A percentile compares a stretch with the other conserved stretches of the same genome.
Evolutionary conservation across 2,113 vertebrate genomes (phyloP).

Genomic region (Bucco capensis): DNA sequence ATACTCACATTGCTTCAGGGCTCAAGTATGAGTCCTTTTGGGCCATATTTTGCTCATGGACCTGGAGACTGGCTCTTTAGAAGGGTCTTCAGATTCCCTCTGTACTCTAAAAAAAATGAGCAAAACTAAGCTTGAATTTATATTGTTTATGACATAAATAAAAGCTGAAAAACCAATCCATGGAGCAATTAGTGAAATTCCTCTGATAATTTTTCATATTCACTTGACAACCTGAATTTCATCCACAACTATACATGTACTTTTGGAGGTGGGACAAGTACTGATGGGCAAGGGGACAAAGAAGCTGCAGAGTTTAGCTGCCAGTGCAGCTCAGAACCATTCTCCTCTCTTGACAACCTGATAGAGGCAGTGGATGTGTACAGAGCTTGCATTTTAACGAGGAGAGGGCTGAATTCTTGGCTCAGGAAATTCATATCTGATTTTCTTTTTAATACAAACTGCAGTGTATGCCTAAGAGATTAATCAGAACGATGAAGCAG

Average conservation of each 20-base stretch:
- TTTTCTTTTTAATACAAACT: background rate
- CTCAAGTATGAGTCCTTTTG: background rate
- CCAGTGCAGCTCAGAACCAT: background rate
- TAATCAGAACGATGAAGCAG: constrained; percentile 10
- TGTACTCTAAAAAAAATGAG: background rate
- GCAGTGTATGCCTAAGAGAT: background rate
- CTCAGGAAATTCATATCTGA: background rate
- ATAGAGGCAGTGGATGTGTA: background rate
- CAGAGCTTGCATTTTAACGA: background rate
- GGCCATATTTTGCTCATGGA: background rate
- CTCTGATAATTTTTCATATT: background rate
- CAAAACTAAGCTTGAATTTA: background rate
- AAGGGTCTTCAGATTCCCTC: background rate
- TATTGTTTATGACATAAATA: background rate
- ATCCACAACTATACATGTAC: background rate
- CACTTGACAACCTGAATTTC: background rate
- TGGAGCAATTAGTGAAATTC: background rate
- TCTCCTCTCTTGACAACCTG: background rate
- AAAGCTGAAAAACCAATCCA: background rate
- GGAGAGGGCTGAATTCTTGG: background rate
- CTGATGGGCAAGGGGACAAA: background rate
- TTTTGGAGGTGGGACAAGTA: background rate
- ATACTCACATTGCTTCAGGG: background rate
- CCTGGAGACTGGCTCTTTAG: background rate
- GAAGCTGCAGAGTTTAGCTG: background rate